phyloP scores from a whole-genome alignment of 53 echinoderm and acorn worm genomes.

The Actinopyga echinites region DNA sequence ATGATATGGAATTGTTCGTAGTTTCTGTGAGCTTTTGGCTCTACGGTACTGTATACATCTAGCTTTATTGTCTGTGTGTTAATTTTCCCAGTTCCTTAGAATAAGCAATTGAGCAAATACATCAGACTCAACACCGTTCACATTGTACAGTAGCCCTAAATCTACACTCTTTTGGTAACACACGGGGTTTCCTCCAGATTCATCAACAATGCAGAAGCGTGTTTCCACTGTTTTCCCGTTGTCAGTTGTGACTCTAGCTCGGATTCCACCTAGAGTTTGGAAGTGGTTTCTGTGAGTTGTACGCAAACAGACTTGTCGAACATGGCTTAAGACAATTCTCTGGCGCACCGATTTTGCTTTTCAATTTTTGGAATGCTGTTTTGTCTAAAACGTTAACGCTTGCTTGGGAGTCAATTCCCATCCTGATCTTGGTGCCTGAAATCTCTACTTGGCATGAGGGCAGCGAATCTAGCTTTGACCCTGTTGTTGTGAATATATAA shows the following conservation, averaged over 20 bases:
- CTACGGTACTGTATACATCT: not conserved
- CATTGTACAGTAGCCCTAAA: slow-evolving; percentile 18
- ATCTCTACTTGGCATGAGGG: slow-evolving; percentile 23
- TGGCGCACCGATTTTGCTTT: not conserved
- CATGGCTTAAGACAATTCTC: not conserved
- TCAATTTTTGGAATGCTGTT: not conserved
- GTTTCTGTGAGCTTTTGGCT: not conserved
- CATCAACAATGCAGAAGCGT: slow-evolving; percentile 32
- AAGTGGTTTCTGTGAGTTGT: slow-evolving; percentile 29
- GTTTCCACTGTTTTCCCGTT: too few species aligned
- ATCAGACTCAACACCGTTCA: too few species aligned
- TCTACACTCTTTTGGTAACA: slow-evolving; percentile 16
- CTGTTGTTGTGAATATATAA: not conserved
- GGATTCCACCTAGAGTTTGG: slow-evolving; percentile 12
- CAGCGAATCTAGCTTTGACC: not conserved
- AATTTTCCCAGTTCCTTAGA: not conserved
- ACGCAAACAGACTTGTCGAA: slow-evolving; percentile 8
- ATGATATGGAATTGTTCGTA: not conserved
- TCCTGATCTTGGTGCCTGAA: not conserved
- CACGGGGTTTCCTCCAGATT: slow-evolving; percentile 4
- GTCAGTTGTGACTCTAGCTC: slow-evolving; percentile 16
- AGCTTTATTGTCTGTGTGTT: not conserved
- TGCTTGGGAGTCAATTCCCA: slow-evolving; percentile 14
- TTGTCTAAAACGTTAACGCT: slow-evolving; percentile 21
- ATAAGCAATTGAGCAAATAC: not conserved